Percentiles rank a stretch among this genome's conserved stretches.
phyloP scores from a whole-genome alignment of 1,140 invertebrate genomes.

The Bombus balteatus region DNA sequence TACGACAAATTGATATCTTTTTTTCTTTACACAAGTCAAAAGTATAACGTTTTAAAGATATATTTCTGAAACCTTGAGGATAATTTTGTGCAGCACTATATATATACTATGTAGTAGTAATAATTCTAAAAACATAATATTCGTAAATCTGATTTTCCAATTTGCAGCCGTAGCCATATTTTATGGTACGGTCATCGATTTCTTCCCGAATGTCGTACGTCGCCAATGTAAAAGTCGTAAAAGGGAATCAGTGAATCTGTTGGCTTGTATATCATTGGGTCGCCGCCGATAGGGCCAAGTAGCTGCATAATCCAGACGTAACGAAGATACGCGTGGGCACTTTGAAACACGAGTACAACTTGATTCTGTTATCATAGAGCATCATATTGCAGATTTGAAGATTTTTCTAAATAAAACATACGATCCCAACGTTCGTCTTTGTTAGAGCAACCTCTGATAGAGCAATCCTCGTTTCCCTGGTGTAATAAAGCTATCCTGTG shows the following conservation, averaged over 20 bases:
- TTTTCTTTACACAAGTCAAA: no score
- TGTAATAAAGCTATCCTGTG: neutral
- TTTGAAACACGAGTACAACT: neutral
- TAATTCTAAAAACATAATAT: no score
- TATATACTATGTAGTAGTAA: no score
- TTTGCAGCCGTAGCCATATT: neutral
- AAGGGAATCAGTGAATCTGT: constrained; percentile 36
- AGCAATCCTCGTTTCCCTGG: neutral
- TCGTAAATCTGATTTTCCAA: neutral
- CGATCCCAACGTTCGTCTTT: neutral
- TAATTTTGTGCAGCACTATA: no score
- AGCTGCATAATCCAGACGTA: constrained; percentile 37
- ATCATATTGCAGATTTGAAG: neutral
- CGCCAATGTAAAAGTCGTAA: constrained; percentile 5
- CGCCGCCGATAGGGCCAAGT: constrained; percentile 50
- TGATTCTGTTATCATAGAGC: neutral
- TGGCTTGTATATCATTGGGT: constrained; percentile 30
- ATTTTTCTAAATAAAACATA: neutral
- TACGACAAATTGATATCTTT: no score
- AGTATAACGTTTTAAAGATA: neutral
- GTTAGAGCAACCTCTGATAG: neutral
- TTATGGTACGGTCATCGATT: neutral
- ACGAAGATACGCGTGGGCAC: neutral
- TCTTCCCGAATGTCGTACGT: neutral
- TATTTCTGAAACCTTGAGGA: no score